Base-by-base conservation (phyloP, 2,888 invertebrate species). In the Tryphoninae sp. region DNA sequence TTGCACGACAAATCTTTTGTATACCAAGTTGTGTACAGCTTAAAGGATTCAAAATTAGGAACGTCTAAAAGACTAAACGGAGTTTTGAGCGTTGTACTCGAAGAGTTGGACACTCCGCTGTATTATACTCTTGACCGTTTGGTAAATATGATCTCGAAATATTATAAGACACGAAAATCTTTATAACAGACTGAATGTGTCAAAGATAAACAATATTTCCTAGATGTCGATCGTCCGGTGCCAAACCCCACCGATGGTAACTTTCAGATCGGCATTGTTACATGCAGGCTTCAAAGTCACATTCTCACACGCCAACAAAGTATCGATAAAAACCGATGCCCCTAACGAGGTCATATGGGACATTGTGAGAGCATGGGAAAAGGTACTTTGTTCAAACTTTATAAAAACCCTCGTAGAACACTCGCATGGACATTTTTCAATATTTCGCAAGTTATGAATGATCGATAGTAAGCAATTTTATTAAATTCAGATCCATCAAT, bases 271-370 rank as follows among this genome's bases (percentile, higher is more conserved):
- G 0, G 98, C 98, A 0, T 92, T 99, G 69, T 91, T 98, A 78
- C 96, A 98, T 92, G 96, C 96, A 0, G 98, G 98, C 0, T 98
- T 96, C 92, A 93, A 95, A 86, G 98, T 99, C 2, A 99, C 99
- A 0, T 95, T 95, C 87, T 98, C 99, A 0, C 99, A 99, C 93
- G 96, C 97, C 76, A 94, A 95, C 83, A 96, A 96, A 89, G 95
- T 95, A 84, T 98, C 98, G 0, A 93, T 99, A 23, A 99, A 99
- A 93, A 99, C 99, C 0, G 94, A 97, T 90, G 99, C 99, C 2
- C 98, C 99, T 0, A 92, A 95, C 53, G 92, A 93, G 1, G 93
- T 98, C 9, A 89, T 99, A 19, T 99, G 99, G 99, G 98, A 99
- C 92, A 95, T 99, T 75, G 94, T 99, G 86, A 93, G 98, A 81